Percentiles rank a stretch among this genome's conserved stretches.
phyloP scores from a whole-genome alignment of 2,888 invertebrate genomes.

The Drosophila prostipennis region DNA sequence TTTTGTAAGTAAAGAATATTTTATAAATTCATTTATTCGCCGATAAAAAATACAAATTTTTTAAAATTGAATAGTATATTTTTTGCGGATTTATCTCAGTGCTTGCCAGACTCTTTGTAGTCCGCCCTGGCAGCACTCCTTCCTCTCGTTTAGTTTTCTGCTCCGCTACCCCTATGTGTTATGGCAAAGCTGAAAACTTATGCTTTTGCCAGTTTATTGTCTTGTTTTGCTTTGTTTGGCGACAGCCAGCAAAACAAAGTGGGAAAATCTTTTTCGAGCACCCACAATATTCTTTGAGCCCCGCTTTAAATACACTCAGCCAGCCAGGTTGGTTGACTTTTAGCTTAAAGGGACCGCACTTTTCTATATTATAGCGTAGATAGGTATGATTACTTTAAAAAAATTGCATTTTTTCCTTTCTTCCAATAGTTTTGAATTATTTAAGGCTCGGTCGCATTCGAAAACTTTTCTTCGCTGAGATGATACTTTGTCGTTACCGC shows the following conservation, averaged over 20 bases:
- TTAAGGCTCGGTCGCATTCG: background rate
- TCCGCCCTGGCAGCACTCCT: background rate
- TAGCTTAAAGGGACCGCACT: no score
- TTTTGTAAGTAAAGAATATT: background rate
- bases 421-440: background rate
- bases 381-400: no score
- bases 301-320: slow-evolving; percentile 18
- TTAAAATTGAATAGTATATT: no score
- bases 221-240: slow-evolving; percentile 63
- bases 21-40: no score
- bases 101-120: slow-evolving; percentile 23
- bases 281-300: slow-evolving; percentile 4
- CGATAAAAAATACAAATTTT: no score
- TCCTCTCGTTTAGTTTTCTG: slow-evolving; percentile 16
- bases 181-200: slow-evolving; percentile 56
- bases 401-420: no score
- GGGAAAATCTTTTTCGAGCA: slow-evolving; percentile 22
- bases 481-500: background rate
- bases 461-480: background rate
- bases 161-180: slow-evolving; percentile 11
- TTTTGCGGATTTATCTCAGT: slow-evolving; percentile 7
- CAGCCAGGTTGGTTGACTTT: no score
- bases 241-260: slow-evolving; percentile 31
- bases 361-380: no score
- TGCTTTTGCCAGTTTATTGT: slow-evolving; percentile 75